Base-by-base conservation (phyloP, 2,888 invertebrate genomes). In the Notodonta dromedarius region DNA sequence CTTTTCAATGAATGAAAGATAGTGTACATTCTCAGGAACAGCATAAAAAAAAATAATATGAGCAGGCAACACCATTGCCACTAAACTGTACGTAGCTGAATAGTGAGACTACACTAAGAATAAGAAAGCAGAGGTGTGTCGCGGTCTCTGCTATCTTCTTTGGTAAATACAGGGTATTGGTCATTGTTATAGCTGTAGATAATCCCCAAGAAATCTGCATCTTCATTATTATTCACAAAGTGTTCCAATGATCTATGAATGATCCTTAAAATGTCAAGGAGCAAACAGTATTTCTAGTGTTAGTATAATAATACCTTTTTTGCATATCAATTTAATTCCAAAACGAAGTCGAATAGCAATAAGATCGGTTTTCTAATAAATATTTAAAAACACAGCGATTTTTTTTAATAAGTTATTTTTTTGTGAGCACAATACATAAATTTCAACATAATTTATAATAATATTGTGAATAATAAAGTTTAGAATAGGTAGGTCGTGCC, bases 381-480 rank as follows among this genome's bases (percentile, higher is more conserved):
- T 35, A 35, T 35, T 7, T 35, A 3, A 35, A 35, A 7, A 35
- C 2, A 24, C 2, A 24, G 2, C 4, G 8, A 1, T 24, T 51
- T 14, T 16, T 9, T 8, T 16, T 8, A 24, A 24, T 51, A 35
- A 5, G 24, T 4, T 52, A n/a, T 32, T 52, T 52, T 32, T 16
- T 13, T 32, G 32, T 52, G 16, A 13, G 5, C 32, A 32, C 13
- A 32, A 52, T 52, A 52, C 52, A 52, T 52, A 32, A 32, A 52
- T 32, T 52, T 32, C 2, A 11, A 52, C 13, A 52, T 24, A n/a
- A 7, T 48, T 48, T 42, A 7, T 48, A n/a, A 48, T 16, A 13
- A 32, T 52, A 52, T 32, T 52, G 52, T 32, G 52, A 52, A 52
- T 52, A 52, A 32, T 52, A 32, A 52, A 32, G 52, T 52, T 52